Conservation (phyloP, 1,140 invertebrate species). For the Caenorhabditis briggsae region DNA sequence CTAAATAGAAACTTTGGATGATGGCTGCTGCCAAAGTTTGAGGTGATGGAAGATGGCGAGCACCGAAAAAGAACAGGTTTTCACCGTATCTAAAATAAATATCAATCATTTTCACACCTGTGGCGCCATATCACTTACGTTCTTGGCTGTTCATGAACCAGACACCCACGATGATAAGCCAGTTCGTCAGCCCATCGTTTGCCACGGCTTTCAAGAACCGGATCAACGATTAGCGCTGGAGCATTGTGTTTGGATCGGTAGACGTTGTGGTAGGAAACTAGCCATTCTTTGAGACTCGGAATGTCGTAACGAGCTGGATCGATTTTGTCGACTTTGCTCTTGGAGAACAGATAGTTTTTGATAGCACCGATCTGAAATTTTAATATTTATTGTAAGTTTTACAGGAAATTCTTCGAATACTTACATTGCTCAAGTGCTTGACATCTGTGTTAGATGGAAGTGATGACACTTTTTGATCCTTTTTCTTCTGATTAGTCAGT, state of each 20-base stretch:
- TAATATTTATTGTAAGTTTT: background rate
- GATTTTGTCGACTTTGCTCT: conserved; percentile 45
- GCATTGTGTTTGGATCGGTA: conserved; percentile 58
- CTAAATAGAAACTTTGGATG: conserved; percentile 63
- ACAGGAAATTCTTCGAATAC: background rate
- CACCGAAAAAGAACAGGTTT: conserved; percentile 65
- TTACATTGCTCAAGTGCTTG: conserved; percentile 10
- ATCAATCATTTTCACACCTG: conserved; percentile 37
- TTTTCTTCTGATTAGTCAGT: conserved; percentile 21
- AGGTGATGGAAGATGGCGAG: conserved; percentile 43
- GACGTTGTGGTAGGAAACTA: conserved; percentile 60
- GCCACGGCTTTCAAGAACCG: conserved; percentile 54
- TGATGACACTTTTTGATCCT: background rate
- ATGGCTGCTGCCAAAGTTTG: conserved; percentile 55
- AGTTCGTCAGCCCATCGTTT: conserved; percentile 63
- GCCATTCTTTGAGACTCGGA: conserved; percentile 49
- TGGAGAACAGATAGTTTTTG: conserved; percentile 39
- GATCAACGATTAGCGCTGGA: conserved; percentile 25
- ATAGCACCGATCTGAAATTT: conserved; percentile 57
- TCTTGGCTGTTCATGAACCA: conserved; percentile 61
- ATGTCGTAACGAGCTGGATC: conserved; percentile 55
- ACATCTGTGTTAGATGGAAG: conserved; percentile 15
- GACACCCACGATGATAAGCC: conserved; percentile 38
- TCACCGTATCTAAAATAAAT: conserved; percentile 64
- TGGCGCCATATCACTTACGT: conserved; percentile 42